A percentile compares a stretch with the other conserved stretches of the same genome.
phyloP scores from a whole-genome alignment of 2,888 invertebrate genomes.

The Macrophya annulata region DNA sequence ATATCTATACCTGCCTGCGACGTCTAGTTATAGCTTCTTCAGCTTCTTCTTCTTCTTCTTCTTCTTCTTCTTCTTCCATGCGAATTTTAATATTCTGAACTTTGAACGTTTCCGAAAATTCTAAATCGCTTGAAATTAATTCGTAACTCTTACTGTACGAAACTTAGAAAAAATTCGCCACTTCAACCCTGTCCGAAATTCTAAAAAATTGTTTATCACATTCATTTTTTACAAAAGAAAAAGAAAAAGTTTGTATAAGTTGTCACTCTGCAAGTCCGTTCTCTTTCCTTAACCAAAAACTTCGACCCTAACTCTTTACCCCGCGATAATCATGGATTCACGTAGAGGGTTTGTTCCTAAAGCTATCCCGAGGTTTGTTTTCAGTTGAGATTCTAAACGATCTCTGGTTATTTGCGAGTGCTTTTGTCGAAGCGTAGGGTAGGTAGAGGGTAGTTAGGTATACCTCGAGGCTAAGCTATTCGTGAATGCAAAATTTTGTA shows the following conservation, averaged over 20 bases:
- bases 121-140: too few relatives aligned
- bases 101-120: too few relatives aligned
- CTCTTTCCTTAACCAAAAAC: background rate
- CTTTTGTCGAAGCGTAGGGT: background rate
- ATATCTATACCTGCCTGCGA: background rate
- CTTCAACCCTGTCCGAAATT: background rate
- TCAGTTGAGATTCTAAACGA: constrained; percentile 17
- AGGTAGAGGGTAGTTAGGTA: background rate
- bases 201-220: background rate
- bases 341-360: background rate
- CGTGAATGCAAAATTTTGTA: background rate
- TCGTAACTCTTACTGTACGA: too few relatives aligned
- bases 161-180: too few relatives aligned
- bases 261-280: background rate
- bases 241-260: background rate
- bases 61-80: too few relatives aligned
- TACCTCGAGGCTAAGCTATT: background rate
- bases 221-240: too few relatives aligned
- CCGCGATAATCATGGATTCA: background rate
- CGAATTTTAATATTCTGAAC: too few relatives aligned
- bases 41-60: too few relatives aligned
- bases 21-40: too few relatives aligned
- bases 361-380: constrained; percentile 10
- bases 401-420: constrained; percentile 25
- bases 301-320: background rate